Evolutionary conservation across 2,888 invertebrate species (phyloP), one percentile per base, ranked within the genome.

Genomic region (Thyatira batis): DNA sequence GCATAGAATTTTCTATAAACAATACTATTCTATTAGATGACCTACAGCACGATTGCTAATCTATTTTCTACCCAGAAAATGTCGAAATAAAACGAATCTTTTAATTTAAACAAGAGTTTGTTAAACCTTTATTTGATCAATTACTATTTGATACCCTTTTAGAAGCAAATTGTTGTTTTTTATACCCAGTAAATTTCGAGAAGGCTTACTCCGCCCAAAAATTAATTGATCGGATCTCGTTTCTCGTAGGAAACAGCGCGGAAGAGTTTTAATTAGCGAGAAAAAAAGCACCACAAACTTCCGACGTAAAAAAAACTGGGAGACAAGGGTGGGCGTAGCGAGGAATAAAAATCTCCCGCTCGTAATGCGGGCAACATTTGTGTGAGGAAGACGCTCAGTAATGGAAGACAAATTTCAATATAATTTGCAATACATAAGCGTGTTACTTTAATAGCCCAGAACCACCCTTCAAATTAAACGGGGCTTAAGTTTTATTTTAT

Each of bases 381-480:
- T 91, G 91, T 91, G 86, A 91, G 90, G 89, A 91, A 92, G 89
- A 85, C 85, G 85, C 87, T 85, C 87, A 85, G 91, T 91, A 92
- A 92, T 92, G 90, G 92, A 92, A 92, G 92, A 92, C 92, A 92
- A 92, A 92, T 92, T 92, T 92, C 92, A 92, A 92, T 92, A 92
- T 92, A 92, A 92, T 92, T 92, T 92, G 91, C 92, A 92, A 92
- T 92, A 92, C 92, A 92, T 92, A 92, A 92, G 92, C 92, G 92
- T 92, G 91, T 92, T 92, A 92, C 91, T 92, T 92, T 92, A 92
- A 92, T 92, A 92, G 92, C 87, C 92, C 92, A 89, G 92, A 92
- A 92, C 92, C 92, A 91, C 92, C 92, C 92, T 89, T 90, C 92
- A 92, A 92, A 92, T 92, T 92, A 92, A 92, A 92, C 90, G 90